Conservation (phyloP, 2,888 invertebrate genomes). For the Calameuta pallipes region DNA sequence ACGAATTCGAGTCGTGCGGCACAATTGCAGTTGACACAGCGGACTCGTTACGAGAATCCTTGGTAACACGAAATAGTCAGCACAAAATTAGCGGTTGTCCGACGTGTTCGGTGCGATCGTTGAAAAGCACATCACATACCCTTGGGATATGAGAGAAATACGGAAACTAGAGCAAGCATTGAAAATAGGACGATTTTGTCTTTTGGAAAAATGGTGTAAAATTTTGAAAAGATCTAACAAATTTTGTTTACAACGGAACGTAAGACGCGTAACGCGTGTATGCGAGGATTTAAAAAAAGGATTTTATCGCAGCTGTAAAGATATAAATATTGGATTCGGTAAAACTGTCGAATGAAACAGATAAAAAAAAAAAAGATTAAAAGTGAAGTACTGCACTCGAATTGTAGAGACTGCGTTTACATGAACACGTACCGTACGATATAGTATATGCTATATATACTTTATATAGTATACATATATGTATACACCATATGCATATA, state of each 20-base stretch:
- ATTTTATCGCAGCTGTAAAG: neutral
- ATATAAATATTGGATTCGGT: neutral
- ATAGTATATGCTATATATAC: neutral
- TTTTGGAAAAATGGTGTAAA: neutral
- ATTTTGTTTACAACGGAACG: neutral
- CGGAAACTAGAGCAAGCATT: no score
- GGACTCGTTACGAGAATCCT: conserved; percentile 27
- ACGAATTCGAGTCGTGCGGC: conserved; percentile 2
- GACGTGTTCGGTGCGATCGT: neutral
- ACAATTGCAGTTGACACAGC: conserved; percentile 36
- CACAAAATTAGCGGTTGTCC: conserved; percentile 21
- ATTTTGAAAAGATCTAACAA: neutral
- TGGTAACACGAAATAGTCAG: conserved; percentile 23
- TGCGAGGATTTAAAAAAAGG: neutral
- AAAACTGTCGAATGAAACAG: neutral
- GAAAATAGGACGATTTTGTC: neutral
- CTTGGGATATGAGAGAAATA: neutral
- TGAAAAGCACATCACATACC: neutral
- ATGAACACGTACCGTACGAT: neutral
- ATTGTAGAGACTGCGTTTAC: neutral
- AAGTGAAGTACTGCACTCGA: neutral
- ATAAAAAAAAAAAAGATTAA: neutral
- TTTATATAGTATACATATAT: neutral
- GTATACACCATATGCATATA: neutral
- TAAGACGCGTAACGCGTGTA: neutral